A percentile compares a stretch with the other conserved stretches of the same genome.
Evolutionary conservation across 2,797 vertebrate genomes (phyloP).

Genomic region (Lepus oiostolus): DNA sequence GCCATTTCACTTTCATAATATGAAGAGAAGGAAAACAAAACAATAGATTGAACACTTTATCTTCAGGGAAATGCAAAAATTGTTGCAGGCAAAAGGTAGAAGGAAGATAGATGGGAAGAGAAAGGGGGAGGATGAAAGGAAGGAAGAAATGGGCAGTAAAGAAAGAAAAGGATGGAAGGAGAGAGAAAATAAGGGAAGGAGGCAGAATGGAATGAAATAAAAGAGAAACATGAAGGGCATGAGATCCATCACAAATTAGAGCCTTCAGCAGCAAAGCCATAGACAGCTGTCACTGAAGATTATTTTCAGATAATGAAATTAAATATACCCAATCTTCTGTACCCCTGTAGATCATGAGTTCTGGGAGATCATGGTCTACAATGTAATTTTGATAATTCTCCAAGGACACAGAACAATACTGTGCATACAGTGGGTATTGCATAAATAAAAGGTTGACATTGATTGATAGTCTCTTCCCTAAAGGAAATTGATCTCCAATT

Average conservation of each 20-base stretch:
- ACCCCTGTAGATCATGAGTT: neutral
- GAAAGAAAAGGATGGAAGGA: neutral
- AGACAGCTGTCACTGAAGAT: conserved; percentile 7
- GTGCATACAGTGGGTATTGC: conserved; percentile 48
- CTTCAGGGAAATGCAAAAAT: neutral
- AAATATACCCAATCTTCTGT: conserved; percentile 36
- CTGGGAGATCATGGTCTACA: conserved; percentile 10
- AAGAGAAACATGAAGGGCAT: neutral
- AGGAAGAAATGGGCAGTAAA: neutral
- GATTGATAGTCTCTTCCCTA: conserved; percentile 76
- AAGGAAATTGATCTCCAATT: conserved; percentile 81
- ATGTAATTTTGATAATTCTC: conserved; percentile 64
- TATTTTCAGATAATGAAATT: conserved; percentile 58
- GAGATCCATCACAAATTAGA: neutral
- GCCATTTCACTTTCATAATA: neutral
- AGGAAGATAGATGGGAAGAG: neutral
- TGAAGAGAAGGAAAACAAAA: conserved; percentile 22
- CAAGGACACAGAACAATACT: conserved; percentile 54
- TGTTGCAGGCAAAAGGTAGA: neutral
- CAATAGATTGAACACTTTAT: neutral
- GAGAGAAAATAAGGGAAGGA: neutral
- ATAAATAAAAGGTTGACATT: conserved; percentile 78
- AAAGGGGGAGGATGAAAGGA: neutral
- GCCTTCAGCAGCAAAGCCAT: neutral
- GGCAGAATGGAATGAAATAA: neutral